phyloP scores from a whole-genome alignment of 2,113 vertebrate genomes.

The Nycticorax nycticorax region DNA sequence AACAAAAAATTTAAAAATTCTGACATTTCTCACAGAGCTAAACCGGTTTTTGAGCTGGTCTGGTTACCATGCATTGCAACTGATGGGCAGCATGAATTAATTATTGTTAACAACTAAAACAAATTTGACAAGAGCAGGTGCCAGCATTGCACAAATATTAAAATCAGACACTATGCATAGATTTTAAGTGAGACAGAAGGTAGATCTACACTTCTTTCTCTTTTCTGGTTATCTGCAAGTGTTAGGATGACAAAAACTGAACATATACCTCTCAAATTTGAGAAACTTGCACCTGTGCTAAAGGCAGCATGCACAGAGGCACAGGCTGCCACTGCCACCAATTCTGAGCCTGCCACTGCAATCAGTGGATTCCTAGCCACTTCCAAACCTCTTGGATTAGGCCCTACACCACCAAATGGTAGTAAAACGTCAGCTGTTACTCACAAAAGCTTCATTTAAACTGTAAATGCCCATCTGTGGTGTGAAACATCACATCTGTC shows the following conservation, averaged over 20 bases:
- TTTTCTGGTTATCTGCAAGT: background rate
- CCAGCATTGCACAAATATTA: background rate
- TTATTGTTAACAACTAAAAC: background rate
- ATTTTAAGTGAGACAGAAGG: background rate
- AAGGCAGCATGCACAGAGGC: background rate
- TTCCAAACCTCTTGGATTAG: background rate
- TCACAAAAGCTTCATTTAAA: background rate
- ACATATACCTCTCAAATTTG: background rate
- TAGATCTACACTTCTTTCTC: background rate
- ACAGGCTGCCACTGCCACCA: background rate
- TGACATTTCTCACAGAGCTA: background rate
- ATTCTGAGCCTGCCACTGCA: background rate
- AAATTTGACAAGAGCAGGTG: background rate
- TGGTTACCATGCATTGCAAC: background rate
- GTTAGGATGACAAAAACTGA: background rate
- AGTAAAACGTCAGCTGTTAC: background rate
- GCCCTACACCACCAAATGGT: background rate
- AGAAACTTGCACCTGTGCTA: accelerated
- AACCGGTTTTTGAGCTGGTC: background rate
- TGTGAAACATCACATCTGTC: background rate
- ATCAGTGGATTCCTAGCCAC: background rate
- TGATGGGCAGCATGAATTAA: background rate
- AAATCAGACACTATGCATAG: background rate
- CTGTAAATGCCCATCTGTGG: background rate
- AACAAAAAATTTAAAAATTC: background rate